Conservation (phyloP, 2,888 invertebrate genomes). For the Mimachlamys varia region DNA sequence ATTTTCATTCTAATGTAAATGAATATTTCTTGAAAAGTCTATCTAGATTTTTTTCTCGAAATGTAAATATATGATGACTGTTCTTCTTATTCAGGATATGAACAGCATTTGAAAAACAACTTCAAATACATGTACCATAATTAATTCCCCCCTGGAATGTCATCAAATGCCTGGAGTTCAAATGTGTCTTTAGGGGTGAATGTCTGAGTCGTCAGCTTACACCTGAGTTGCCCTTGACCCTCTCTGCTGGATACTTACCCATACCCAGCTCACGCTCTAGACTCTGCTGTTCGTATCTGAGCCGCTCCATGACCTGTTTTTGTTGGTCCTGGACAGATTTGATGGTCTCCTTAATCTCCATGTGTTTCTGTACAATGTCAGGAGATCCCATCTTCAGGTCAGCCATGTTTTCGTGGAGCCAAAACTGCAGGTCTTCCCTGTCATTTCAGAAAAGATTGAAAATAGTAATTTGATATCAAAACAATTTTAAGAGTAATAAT, state of each 20-base stretch:
- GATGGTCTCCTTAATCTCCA: slow-evolving; percentile 70
- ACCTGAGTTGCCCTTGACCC: not conserved
- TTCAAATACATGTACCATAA: no score
- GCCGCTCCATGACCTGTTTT: slow-evolving; percentile 67
- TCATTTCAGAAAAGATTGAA: not conserved
- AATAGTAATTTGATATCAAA: not conserved
- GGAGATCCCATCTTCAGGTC: slow-evolving; percentile 70
- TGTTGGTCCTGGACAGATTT: slow-evolving; percentile 75
- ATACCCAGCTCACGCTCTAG: slow-evolving; percentile 74
- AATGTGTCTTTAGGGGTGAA: no score
- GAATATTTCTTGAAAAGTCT: no score
- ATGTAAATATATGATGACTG: no score
- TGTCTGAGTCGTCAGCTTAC: no score
- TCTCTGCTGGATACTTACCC: slow-evolving; percentile 56
- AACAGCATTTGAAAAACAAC: no score
- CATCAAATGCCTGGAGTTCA: no score
- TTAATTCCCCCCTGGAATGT: no score
- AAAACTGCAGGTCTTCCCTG: slow-evolving; percentile 78
- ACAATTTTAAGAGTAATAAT: no score
- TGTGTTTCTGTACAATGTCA: slow-evolving; percentile 68
- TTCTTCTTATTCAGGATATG: no score
- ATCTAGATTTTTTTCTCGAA: no score
- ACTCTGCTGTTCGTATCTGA: slow-evolving; percentile 72
- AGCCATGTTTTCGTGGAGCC: slow-evolving; percentile 74
- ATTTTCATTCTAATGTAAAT: no score